phyloP scores from a whole-genome alignment of 2,797 vertebrate genomes.

The Myotis planiceps region DNA sequence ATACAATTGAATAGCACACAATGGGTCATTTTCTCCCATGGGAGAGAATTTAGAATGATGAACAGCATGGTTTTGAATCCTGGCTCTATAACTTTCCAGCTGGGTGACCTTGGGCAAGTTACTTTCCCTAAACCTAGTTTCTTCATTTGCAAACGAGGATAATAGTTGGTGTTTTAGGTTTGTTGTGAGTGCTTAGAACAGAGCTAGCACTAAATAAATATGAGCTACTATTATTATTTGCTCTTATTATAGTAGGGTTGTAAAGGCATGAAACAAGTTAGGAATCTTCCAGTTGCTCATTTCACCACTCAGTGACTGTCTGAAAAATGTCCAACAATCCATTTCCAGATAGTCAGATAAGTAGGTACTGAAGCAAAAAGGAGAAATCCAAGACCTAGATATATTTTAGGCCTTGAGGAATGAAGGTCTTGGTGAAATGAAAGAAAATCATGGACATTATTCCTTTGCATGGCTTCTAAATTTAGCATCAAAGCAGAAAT shows the following conservation, averaged over 20 bases:
- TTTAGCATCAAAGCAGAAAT: not conserved
- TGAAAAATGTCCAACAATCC: not conserved
- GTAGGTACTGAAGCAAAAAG: not conserved
- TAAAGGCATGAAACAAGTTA: conserved; percentile 6
- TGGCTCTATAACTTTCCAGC: not conserved
- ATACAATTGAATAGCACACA: not conserved
- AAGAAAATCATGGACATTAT: not conserved
- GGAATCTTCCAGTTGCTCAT: not conserved
- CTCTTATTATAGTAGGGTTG: not conserved
- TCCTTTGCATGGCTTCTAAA: not conserved
- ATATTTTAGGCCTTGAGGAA: not conserved
- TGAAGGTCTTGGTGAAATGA: conserved; percentile 5
- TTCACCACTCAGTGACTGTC: not conserved
- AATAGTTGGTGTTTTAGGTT: not conserved
- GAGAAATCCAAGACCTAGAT: not conserved
- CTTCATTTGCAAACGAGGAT: not conserved
- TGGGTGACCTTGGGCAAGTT: not conserved
- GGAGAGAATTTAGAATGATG: not conserved
- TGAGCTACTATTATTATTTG: not conserved
- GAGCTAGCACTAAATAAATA: not conserved
- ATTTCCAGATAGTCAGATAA: not conserved
- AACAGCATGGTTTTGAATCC: not conserved
- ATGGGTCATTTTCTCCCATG: not conserved
- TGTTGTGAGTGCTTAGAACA: not conserved
- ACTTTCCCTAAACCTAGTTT: not conserved